Evolutionary conservation across 2,797 vertebrate species (phyloP), one percentile per base, ranked within the genome.

Genomic region (Coreius guichenoti): DNA sequence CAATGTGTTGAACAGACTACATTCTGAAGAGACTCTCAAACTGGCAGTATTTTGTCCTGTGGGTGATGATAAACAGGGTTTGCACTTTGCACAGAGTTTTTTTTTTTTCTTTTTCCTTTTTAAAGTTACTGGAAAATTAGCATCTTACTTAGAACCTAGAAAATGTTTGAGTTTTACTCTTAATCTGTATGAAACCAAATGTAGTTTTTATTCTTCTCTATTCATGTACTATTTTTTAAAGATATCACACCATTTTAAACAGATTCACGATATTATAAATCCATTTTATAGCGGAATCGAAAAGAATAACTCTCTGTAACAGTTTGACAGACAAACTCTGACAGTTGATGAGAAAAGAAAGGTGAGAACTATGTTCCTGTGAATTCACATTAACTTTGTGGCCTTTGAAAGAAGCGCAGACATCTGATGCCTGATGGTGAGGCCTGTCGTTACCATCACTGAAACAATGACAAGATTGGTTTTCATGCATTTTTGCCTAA

Each of bases 401-500:
- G 88, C 86, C 89, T 92, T 92, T 90, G 90, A 91, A 93, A 91
- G 87, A 87, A 79, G 86, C 87, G 17, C 90, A 91, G 91, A 90
- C 91, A 91, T 93, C 91, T 92, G 86, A 92, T 91, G 89, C 91
- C 90, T 87, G 81, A 90, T 89, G 90, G 89, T 90, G 89, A 89
- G 89, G 88, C 88, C 92, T 92, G 90, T 94, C 91, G 93, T 92
- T 92, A 93, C 89, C 91, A 82, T 94, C 91, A 93, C 89, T 93
- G 89, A 95, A 94, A 95, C 93, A 95, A 94, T 93, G 93, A 90
- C 78, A 85, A 91, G 93, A 94, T 93, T 94, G 90, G 91, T 92
- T 94, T 93, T 95, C 93, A 94, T 93, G 94, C 94, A 95, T 95
- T 94, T 95, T 94, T 94, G 90, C 92, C 91, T 94, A 95, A 95